These are phyloP conservation scores for Hippopotamus amphibius DNA, from an alignment of 2,113 vertebrate species.

Conservation along the genomic window DNA sequence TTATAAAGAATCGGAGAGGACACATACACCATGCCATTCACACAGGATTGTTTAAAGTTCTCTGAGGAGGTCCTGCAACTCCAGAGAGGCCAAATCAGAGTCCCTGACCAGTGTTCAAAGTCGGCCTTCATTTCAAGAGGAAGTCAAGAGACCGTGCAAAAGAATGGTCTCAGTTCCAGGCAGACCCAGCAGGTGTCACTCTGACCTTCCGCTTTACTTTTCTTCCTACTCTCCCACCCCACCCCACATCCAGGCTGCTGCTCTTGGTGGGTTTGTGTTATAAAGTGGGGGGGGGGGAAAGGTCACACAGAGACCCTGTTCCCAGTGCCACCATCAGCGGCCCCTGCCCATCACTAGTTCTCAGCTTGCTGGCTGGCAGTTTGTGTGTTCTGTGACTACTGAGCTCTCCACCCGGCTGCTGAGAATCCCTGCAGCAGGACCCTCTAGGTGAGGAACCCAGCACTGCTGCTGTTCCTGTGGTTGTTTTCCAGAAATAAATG, in stretches of 20 bases:
- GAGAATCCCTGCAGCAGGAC: accelerated
- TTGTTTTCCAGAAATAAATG: not conserved
- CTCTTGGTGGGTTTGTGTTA: not conserved
- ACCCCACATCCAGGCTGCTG: not conserved
- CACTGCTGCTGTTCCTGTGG: not conserved
- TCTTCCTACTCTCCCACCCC: not conserved
- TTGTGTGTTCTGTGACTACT: not conserved
- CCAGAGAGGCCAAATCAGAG: not conserved
- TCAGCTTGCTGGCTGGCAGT: not conserved
- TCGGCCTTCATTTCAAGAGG: conserved; percentile 10
- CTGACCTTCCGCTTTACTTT: not conserved
- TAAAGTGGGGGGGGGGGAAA: not conserved
- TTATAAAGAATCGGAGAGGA: not conserved
- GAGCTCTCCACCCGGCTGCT: not conserved
- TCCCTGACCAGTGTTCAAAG: not conserved
- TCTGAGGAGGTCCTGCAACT: not conserved
- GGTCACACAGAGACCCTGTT: not conserved
- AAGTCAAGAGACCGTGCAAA: not conserved
- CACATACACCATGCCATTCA: not conserved
- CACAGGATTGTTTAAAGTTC: not conserved
- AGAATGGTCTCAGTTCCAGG: not conserved
- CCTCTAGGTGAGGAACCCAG: not conserved
- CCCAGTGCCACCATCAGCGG: accelerated
- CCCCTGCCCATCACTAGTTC: not conserved
- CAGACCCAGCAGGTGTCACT: not conserved